These are phyloP conservation scores for Philopedon plagiatum DNA, from an alignment of 2,888 invertebrate genomes.

Conservation along the genomic window DNA sequence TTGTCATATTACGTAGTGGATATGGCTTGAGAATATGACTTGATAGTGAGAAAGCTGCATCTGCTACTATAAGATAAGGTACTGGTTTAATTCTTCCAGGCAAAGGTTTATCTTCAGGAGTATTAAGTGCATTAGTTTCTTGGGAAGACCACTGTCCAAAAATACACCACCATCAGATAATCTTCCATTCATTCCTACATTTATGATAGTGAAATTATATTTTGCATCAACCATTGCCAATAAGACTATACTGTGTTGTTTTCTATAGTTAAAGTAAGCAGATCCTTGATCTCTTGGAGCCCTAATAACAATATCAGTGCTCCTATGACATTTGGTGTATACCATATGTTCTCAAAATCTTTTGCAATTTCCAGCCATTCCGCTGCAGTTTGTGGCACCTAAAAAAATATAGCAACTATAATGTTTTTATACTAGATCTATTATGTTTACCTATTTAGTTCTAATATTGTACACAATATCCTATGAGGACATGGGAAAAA, in stretches of 20 bases:
- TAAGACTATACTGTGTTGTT: neutral
- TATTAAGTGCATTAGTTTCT: neutral
- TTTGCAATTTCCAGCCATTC: no score
- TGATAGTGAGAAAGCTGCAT: constrained; percentile 54
- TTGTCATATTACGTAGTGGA: neutral
- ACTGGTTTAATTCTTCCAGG: neutral
- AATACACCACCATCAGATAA: neutral
- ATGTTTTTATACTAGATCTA: no score
- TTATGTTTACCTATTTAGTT: no score
- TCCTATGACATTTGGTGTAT: no score
- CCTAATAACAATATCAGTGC: no score
- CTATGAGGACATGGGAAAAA: no score
- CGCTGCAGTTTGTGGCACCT: no score
- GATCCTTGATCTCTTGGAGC: neutral
- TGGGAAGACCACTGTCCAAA: no score
- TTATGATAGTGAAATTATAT: neutral
- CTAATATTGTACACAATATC: no score
- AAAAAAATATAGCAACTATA: no score
- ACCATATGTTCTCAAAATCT: no score
- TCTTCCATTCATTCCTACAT: neutral
- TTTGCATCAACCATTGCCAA: neutral
- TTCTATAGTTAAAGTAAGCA: neutral
- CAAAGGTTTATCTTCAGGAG: neutral
- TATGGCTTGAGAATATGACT: constrained; percentile 35
- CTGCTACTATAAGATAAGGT: constrained; percentile 29